A percentile compares a stretch with the other conserved stretches of the same genome.
Conservation (phyloP, 2,113 vertebrate species). For the Myrmecophaga tridactyla region DNA sequence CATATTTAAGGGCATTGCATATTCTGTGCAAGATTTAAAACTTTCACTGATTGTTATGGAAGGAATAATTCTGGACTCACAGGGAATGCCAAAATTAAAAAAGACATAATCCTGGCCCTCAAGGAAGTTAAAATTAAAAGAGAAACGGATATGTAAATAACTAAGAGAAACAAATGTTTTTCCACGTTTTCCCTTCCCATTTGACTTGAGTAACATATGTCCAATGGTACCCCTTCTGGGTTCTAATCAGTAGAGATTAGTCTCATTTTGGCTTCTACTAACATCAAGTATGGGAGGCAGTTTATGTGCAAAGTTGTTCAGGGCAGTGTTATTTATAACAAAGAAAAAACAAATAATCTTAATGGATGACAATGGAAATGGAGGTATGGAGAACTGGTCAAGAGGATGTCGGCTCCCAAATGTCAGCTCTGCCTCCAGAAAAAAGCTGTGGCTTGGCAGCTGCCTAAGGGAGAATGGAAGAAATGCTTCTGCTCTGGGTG, state of each 20-base stretch:
- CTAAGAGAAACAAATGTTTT: not conserved
- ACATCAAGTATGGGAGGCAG: not conserved
- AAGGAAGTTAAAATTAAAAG: conserved; percentile 29
- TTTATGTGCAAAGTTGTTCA: not conserved
- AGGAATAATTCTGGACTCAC: not conserved
- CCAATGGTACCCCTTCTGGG: not conserved
- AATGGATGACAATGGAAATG: not conserved
- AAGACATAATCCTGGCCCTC: not conserved
- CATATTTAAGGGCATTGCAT: not conserved
- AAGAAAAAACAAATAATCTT: not conserved
- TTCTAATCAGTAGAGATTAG: not conserved
- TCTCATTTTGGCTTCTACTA: not conserved
- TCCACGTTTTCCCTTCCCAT: not conserved
- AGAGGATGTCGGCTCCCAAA: no score
- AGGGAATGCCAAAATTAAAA: not conserved
- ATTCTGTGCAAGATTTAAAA: not conserved
- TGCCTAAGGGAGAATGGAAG: not conserved
- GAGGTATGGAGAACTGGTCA: not conserved
- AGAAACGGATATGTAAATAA: not conserved
- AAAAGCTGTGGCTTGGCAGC: no score
- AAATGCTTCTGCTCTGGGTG: not conserved
- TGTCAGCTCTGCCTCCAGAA: not conserved
- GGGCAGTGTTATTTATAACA: not conserved
- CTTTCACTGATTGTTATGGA: not conserved
- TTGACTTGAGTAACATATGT: not conserved